Evolutionary conservation across 2,797 vertebrate genomes (phyloP), one percentile per base, ranked within the genome.

Genomic region (Apogon hyalosoma): DNA sequence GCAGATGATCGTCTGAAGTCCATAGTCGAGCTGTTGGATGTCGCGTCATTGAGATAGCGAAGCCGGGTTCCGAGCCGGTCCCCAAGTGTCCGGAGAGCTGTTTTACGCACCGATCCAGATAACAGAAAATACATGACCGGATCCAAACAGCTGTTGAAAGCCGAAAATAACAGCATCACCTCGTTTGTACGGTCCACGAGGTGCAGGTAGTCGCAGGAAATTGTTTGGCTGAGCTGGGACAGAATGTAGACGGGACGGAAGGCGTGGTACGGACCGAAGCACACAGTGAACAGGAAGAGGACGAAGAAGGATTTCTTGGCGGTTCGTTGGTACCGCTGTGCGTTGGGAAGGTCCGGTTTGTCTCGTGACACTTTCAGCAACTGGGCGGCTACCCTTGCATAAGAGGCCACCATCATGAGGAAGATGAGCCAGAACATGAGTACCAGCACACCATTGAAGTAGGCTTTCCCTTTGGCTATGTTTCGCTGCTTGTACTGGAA

Each of bases 81-180:
- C 11, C 87, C 85, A 0, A 93, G 60, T 0, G 77, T 66, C 1
- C 81, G 90, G 14, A 95, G 38, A 19, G 94, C 93, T 1, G 91
- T 88, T 86, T 94, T 96, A n/a, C 98, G 95, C 71, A 98, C 93
- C 0, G 95, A 96, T 33, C 95, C 93, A 1, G 97, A 99, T 65
- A 99, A 85, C 9, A 98, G 79, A 67, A 99, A 98, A 86, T 97
- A 99, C 97, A 99, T 98, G 66, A 97, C 87, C 0, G 98, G 97
- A 78, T 99, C 97, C 87, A 99, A 88, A 59, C 97, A 98, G 86
- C 97, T 97, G 62, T 99, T 99, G 48, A 98, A 94, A 45, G 97
- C 93, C 1, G 97, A 98, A 42, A 98, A 85, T 19, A 97, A 66
- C 24, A 99, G 91, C 91, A 96, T 95, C 14, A 95, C 88, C 79